Conservation (phyloP, 2,888 invertebrate genomes). For the Eristalis intricaria region DNA sequence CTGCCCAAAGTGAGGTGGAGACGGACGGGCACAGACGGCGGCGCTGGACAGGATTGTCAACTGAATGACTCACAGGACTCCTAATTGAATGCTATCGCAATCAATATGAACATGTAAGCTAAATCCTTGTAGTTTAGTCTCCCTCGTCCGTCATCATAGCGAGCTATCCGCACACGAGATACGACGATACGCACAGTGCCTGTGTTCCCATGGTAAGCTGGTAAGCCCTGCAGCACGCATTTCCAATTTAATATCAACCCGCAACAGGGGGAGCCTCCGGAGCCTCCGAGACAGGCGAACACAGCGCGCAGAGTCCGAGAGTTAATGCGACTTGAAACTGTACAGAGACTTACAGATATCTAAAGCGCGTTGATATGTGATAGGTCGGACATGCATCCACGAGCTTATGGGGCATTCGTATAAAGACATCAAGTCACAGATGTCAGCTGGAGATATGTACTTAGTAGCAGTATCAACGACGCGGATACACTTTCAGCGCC, state of each 20-base stretch:
- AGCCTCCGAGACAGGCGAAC: conserved; percentile 2
- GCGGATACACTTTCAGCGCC: conserved; percentile 70
- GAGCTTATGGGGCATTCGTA: conserved; percentile 70
- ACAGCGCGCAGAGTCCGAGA: conserved; percentile 25
- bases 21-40: background rate
- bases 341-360: conserved; percentile 66
- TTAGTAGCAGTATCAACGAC: conserved; percentile 67
- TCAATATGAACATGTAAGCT: conserved; percentile 70
- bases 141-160: conserved; percentile 59
- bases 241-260: conserved; percentile 63
- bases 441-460: conserved; percentile 71
- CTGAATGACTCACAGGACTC: conserved; percentile 61
- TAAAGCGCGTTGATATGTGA: conserved; percentile 72
- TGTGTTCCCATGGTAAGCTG: conserved; percentile 40
- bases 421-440: conserved; percentile 71
- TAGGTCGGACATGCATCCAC: conserved; percentile 71
- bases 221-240: conserved; percentile 70
- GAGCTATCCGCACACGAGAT: conserved; percentile 32
- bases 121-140: conserved; percentile 69
- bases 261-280: conserved; percentile 4
- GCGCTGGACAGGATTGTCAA: conserved; percentile 54
- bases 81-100: conserved; percentile 71
- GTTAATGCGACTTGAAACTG: conserved; percentile 70
- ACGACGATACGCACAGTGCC: conserved; percentile 1
- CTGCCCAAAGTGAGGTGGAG: background rate